Evolutionary conservation across 2,797 vertebrate genomes (phyloP), one percentile per base, ranked within the genome.

Genomic region (Chaunax sp.): DNA sequence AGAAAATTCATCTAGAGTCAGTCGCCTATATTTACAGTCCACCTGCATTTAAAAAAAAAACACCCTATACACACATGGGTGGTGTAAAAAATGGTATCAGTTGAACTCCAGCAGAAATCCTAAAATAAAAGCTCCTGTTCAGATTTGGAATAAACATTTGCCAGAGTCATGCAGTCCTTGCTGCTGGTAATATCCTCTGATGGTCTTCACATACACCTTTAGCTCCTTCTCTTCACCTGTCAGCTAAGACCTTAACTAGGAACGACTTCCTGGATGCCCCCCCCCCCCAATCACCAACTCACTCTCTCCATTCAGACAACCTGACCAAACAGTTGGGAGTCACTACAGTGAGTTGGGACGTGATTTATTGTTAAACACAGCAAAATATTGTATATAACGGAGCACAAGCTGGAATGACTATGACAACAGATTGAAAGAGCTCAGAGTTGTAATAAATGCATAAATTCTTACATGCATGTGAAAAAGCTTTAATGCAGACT

Each of bases 141-240:
- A 35, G 25, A 19, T 62, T 37, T 30, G 28, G 28, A 55, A 53
- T 18, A 65, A 57, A 40, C 26, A 23, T 15, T 18, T n/a, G n/a
- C n/a, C n/a, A n/a, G n/a, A n/a, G n/a, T n/a, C n/a, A n/a, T n/a
- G n/a, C 20, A 19, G 55, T 52, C 23, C 12, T 15, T 43, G 47
- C 4, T 43, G 41, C 56, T 45, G n/a, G 16, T 41, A 19, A 52
- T 16, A 1, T 1, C 13, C 19, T 28, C 15, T 37, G 50, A 61
- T 25, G 8, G n/a, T n/a, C n/a, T n/a, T n/a, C n/a, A n/a, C n/a
- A n/a, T n/a, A n/a, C 8, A 61, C 9, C 11, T 41, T 52, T 14
- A 44, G 33, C 33, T 22, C 14, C 35, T 45, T 14, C 19, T 35
- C 33, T 43, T 55, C 23, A 56, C 16, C 50, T 37, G 46, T 26